Percentiles rank a stretch among this genome's conserved stretches.
Evolutionary conservation across 2,797 vertebrate genomes (phyloP).

Genomic region (Argyrosomus regius): DNA sequence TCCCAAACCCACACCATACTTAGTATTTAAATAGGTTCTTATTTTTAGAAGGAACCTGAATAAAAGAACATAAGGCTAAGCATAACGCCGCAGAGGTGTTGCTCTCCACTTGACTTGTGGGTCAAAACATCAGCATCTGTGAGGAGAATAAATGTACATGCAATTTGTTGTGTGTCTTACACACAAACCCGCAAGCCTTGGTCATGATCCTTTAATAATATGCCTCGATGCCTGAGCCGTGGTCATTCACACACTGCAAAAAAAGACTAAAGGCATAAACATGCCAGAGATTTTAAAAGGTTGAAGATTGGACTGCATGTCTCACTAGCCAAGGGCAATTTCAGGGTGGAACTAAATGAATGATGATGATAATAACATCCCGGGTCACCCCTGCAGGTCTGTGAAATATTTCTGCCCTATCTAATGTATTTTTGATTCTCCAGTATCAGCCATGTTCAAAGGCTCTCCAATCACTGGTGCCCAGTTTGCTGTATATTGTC

Average conservation of each 20-base stretch:
- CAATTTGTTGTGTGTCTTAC: constrained; percentile 22
- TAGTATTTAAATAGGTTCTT: constrained; percentile 16
- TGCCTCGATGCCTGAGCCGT: constrained; percentile 19
- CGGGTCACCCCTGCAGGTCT: constrained; percentile 53
- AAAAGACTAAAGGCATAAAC: constrained; percentile 58
- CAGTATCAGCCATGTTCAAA: constrained; percentile 39
- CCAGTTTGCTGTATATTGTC: constrained; percentile 38
- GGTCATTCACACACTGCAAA: constrained; percentile 21
- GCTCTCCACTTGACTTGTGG: constrained; percentile 59
- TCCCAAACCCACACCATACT: neutral
- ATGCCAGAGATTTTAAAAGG: constrained; percentile 62
- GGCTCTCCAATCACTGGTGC: constrained; percentile 28
- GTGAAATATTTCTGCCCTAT: constrained; percentile 56
- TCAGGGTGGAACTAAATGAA: constrained; percentile 69
- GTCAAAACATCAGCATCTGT: constrained; percentile 62
- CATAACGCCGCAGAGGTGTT: constrained; percentile 43
- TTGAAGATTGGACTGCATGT: constrained; percentile 61
- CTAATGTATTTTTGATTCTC: constrained; percentile 71
- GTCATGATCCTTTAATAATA: constrained; percentile 51
- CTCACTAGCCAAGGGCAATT: constrained; percentile 67
- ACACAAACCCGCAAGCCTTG: constrained; percentile 28
- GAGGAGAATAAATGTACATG: constrained; percentile 62
- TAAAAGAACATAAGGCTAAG: constrained; percentile 33
- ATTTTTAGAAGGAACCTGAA: constrained; percentile 31
- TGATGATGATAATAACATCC: constrained; percentile 73